Evolutionary conservation across 2,797 vertebrate genomes (phyloP).

Genomic region (Carduelis carduelis): DNA sequence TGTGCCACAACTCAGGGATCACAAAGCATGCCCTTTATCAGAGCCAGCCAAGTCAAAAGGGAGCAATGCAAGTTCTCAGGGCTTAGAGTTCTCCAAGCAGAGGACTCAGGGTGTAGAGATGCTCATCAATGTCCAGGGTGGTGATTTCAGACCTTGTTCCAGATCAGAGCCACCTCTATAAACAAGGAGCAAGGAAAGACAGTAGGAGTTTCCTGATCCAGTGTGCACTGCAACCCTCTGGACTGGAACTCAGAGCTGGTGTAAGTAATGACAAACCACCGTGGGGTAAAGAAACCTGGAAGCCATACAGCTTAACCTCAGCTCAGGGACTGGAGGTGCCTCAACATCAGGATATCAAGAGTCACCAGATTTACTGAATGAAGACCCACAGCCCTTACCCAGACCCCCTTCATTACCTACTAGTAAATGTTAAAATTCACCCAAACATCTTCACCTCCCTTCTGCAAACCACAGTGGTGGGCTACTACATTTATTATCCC

Average conservation of each 20-base stretch:
- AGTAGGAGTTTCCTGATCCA: neutral
- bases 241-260: neutral
- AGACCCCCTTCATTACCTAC: neutral
- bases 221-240: fast-evolving
- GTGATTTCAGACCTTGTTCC: neutral
- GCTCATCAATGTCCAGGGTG: neutral
- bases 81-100: neutral
- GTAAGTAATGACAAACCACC: neutral
- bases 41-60: neutral
- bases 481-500: conserved; percentile 35
- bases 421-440: neutral
- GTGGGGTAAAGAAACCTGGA: neutral
- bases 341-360: neutral
- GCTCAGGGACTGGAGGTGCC: neutral
- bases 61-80: neutral
- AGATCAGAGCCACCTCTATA: neutral
- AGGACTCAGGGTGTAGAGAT: neutral
- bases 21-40: neutral
- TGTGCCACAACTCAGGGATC: neutral
- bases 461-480: neutral
- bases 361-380: neutral
- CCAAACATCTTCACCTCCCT: neutral
- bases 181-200: neutral
- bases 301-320: neutral
- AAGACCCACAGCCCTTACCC: neutral